A percentile compares a stretch with the other conserved stretches of the same genome.
Conservation (phyloP, 2,797 vertebrate genomes). For the Danio tinwini region DNA sequence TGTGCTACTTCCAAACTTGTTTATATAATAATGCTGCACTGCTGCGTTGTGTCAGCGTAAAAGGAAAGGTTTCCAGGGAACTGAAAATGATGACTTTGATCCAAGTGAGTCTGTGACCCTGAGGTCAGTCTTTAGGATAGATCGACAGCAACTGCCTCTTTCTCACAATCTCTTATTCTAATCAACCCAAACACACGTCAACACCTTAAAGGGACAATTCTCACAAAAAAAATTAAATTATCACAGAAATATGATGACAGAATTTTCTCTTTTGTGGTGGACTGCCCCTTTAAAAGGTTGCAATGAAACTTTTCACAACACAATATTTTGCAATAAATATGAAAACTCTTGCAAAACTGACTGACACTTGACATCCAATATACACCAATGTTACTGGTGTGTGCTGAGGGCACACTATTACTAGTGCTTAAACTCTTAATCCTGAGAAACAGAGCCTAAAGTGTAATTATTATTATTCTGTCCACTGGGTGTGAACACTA, state of each 20-base stretch:
- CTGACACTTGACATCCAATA: not conserved
- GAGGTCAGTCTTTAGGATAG: not conserved
- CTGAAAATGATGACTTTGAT: constrained; percentile 11
- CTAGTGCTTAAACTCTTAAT: too few species aligned
- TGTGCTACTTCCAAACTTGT: not conserved
- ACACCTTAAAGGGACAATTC: too few species aligned
- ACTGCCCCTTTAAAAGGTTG: too few species aligned
- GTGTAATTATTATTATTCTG: too few species aligned
- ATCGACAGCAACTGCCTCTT: constrained; percentile 4
- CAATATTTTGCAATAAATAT: not conserved
- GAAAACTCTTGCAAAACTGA: constrained; percentile 9
- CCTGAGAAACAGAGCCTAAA: too few species aligned
- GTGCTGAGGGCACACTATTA: too few species aligned
- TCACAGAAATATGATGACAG: too few species aligned
- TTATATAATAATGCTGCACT: constrained; percentile 4
- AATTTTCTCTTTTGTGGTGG: too few species aligned
- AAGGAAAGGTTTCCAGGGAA: constrained; percentile 19
- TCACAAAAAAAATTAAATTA: too few species aligned
- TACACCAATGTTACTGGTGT: too few species aligned
- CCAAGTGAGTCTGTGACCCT: not conserved
- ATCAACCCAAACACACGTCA: not conserved
- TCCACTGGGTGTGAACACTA: too few species aligned
- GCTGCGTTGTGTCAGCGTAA: not conserved
- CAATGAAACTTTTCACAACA: not conserved
- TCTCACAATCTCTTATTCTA: not conserved